A percentile compares a stretch with the other conserved stretches of the same genome.
Evolutionary conservation across 1,140 invertebrate species (phyloP).

Genomic region (Bombus picipes): DNA sequence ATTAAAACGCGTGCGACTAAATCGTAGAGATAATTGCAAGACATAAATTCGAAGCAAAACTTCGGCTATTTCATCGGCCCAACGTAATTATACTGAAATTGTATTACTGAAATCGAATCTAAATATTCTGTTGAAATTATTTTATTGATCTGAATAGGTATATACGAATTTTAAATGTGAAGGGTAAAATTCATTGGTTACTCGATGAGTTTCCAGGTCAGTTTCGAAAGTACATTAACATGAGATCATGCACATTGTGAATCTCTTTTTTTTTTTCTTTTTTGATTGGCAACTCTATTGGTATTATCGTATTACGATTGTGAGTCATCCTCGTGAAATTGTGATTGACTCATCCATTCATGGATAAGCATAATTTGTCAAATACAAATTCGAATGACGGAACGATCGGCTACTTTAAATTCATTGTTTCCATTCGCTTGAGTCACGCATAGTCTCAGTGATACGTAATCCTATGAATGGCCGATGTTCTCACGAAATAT

Average conservation of each 20-base stretch:
- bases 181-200: not conserved
- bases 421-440: constrained; percentile 8
- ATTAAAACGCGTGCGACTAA: not conserved
- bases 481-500: not conserved
- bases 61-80: not conserved
- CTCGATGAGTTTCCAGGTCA: not conserved
- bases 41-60: not conserved
- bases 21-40: constrained; percentile 4
- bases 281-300: not conserved
- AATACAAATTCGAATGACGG: not conserved
- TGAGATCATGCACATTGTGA: not conserved
- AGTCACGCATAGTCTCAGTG: constrained; percentile 6
- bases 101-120: not conserved
- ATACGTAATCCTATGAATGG: constrained; percentile 23
- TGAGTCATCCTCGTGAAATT: constrained; percentile 5
- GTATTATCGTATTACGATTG: not conserved
- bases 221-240: not conserved
- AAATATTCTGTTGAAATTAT: not conserved
- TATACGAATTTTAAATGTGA: not conserved
- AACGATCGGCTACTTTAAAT: constrained; percentile 6
- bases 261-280: not conserved
- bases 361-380: constrained; percentile 1
- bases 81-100: not conserved
- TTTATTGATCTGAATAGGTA: not conserved
- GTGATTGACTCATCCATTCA: not conserved